A percentile compares a stretch with the other conserved stretches of the same genome.
phyloP scores from a whole-genome alignment of 2,113 vertebrate species.

The Spermophilus dauricus region DNA sequence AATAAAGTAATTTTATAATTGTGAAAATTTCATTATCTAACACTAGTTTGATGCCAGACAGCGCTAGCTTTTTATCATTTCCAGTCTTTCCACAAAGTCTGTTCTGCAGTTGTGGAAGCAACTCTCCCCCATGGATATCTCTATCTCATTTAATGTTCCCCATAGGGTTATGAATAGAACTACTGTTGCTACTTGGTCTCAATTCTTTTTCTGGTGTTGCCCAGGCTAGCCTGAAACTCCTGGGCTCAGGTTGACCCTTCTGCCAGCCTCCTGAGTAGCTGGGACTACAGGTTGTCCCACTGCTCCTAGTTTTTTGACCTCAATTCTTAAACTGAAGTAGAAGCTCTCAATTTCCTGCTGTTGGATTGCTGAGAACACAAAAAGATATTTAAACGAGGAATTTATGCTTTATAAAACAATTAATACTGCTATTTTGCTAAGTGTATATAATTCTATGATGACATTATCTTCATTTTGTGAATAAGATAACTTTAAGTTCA shows the following conservation, averaged over 20 bases:
- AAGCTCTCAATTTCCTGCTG: neutral
- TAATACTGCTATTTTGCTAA: slow-evolving; percentile 50
- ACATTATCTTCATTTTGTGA: slow-evolving; percentile 18
- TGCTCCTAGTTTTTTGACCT: neutral
- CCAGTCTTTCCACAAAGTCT: neutral
- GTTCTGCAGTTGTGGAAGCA: neutral
- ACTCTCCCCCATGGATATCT: neutral
- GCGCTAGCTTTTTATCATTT: neutral
- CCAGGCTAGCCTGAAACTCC: neutral
- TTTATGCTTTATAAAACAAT: slow-evolving; percentile 65
- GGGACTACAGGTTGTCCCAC: neutral
- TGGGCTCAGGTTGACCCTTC: neutral
- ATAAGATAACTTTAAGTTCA: slow-evolving; percentile 36
- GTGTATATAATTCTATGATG: slow-evolving; percentile 11
- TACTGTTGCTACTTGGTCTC: neutral
- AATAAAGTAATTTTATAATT: slow-evolving; percentile 37
- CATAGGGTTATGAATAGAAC: neutral
- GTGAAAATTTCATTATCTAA: slow-evolving; percentile 49
- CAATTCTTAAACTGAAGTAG: slow-evolving; percentile 17
- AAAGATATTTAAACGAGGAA: slow-evolving; percentile 43
- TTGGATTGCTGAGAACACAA: slow-evolving; percentile 32
- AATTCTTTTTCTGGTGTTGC: neutral
- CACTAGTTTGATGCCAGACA: neutral
- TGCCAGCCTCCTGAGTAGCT: neutral
- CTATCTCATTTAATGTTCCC: slow-evolving; percentile 26